These are phyloP conservation scores for Lottia scabra DNA, from an alignment of 2,888 invertebrate species.

Conservation along the genomic window DNA sequence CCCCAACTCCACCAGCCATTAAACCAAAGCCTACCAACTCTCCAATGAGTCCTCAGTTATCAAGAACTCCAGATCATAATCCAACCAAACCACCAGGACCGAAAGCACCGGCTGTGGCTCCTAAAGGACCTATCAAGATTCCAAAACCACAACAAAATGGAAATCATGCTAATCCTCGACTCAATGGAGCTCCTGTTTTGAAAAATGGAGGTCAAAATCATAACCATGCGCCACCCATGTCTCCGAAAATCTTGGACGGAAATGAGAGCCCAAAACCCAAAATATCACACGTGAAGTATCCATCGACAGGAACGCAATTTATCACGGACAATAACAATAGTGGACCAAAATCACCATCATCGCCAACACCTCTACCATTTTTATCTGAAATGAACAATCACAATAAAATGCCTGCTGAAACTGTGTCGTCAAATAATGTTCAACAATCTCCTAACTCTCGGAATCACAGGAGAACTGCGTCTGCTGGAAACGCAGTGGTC, in stretches of 20 bases:
- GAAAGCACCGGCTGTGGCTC: slow-evolving; percentile 25
- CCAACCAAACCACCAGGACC: slow-evolving; percentile 19
- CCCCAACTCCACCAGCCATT: slow-evolving; percentile 14
- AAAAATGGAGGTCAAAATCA: background rate
- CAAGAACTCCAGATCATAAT: slow-evolving; percentile 6
- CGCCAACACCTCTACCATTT: slow-evolving; percentile 42
- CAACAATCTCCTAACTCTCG: background rate
- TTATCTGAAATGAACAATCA: slow-evolving; percentile 47
- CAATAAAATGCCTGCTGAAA: background rate
- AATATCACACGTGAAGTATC: slow-evolving; percentile 28
- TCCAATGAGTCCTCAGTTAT: slow-evolving; percentile 13
- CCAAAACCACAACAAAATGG: slow-evolving; percentile 12
- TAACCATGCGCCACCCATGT: background rate
- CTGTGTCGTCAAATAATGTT: slow-evolving; percentile 4
- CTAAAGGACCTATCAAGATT: slow-evolving; percentile 8
- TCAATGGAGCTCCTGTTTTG: background rate
- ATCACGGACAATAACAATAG: slow-evolving; percentile 26
- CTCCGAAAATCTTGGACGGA: slow-evolving; percentile 9
- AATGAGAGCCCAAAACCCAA: slow-evolving; percentile 17
- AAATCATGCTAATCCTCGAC: background rate
- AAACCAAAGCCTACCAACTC: slow-evolving; percentile 9
- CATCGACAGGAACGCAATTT: slow-evolving; percentile 28
- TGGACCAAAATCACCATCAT: slow-evolving; percentile 33
- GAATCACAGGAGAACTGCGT: slow-evolving; percentile 34
- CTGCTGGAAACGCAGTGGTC: slow-evolving; percentile 29